Percentiles rank a stretch among this genome's conserved stretches.
phyloP scores from a whole-genome alignment of 1,140 invertebrate species.

The Ips nitidus region DNA sequence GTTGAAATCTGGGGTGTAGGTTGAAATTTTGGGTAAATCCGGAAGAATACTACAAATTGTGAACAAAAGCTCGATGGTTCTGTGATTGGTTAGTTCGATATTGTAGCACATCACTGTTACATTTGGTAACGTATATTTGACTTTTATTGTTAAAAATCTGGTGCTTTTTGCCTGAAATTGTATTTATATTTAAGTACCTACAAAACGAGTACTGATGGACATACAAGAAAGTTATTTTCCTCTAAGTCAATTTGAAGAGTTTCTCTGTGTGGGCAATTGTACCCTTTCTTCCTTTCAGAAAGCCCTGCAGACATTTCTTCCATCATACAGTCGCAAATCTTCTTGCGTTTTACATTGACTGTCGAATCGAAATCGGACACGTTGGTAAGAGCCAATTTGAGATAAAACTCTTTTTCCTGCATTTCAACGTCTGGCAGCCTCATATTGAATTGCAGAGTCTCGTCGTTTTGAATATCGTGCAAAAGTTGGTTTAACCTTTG shows the following conservation, averaged over 20 bases:
- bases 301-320: conserved; percentile 1
- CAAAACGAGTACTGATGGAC: background rate
- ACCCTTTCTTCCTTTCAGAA: conserved; percentile 8
- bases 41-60: too few species aligned
- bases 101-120: background rate
- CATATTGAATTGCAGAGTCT: conserved; percentile 4
- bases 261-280: conserved; percentile 18
- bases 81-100: too few species aligned
- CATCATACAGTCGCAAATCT: conserved; percentile 24
- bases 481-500: conserved; percentile 4
- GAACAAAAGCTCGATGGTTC: too few species aligned
- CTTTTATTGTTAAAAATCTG: conserved; percentile 13
- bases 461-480: conserved; percentile 2
- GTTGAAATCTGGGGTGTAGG: too few species aligned
- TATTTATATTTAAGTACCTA: background rate
- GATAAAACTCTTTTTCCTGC: conserved; percentile 4
- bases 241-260: conserved; percentile 7
- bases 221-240: background rate
- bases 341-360: conserved; percentile 12
- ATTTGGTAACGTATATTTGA: conserved; percentile 11
- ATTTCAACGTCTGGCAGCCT: conserved; percentile 27
- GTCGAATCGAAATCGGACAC: conserved; percentile 3
- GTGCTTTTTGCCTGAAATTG: conserved; percentile 1
- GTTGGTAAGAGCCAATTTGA: conserved; percentile 19
- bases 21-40: too few species aligned